Evolutionary conservation across 92 coral and sea anemone genomes (phyloP), one percentile per base, ranked within the genome.

Genomic region (Diadumene lineata): DNA sequence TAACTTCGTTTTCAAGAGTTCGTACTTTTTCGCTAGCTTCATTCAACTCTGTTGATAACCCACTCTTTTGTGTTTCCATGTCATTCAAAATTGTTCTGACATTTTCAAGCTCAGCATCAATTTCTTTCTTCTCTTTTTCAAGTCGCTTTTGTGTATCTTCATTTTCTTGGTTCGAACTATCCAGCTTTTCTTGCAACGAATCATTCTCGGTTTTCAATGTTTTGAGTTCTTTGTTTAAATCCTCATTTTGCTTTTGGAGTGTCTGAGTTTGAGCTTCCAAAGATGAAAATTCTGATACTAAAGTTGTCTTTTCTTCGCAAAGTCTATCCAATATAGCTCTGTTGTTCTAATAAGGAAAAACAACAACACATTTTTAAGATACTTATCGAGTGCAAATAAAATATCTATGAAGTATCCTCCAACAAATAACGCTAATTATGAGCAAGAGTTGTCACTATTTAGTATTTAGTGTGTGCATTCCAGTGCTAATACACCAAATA

Each of bases 51-150:
- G 38, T 15, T 23, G 71, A 60, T 29, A 75, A 43, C 21, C 64
- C 70, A 70, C 83, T 79, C 17, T 61, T 80, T 68, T 90, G 84
- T 46, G 69, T 70, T 57, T 76, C 82, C 57, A 79, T 25, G 7
- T 72, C 70, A 31, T 77, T 68, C 26, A 77, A 50, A 13, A 71
- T 56, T 56, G 77, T 84, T 63, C 66, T 68, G 70, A 66, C 34
- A 53, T 77, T 27, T 21, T 77, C 85, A 23, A 74, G 30, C 29
- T 87, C 89, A 32, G 61, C 66, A 31, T 70, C 80, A 21, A 43
- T 26, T 34, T 75, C 83, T 8, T 43, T 48, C 66, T 66, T 64
- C 60, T 77, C 87, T 56, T 70, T 70, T 51, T 69, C 46, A 8
- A 67, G 63, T 25, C 13, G 50, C 38, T 27, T 70, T 53, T 29